A percentile compares a stretch with the other conserved stretches of the same genome.
These are phyloP conservation scores for Chaetops frenatus DNA, from an alignment of 2,113 vertebrate species.

Conservation along the genomic window DNA sequence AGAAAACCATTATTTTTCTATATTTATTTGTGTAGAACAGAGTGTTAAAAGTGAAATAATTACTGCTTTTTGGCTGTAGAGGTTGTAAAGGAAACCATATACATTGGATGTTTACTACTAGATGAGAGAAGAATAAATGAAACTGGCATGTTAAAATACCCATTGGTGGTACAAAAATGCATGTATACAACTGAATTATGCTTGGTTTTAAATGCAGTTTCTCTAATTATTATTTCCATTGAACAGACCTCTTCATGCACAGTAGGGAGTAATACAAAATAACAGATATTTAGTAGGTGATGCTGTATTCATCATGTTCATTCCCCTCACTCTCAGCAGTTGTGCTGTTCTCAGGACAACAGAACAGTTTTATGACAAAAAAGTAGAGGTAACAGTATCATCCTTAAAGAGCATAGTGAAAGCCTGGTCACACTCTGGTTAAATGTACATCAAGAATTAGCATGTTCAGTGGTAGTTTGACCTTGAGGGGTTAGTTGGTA, in stretches of 20 bases:
- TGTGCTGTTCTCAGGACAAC: neutral
- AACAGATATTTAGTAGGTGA: neutral
- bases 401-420: neutral
- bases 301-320: neutral
- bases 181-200: neutral
- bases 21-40: neutral
- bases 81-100: neutral
- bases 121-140: neutral
- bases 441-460: neutral
- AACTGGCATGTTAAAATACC: neutral
- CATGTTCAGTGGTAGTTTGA: neutral
- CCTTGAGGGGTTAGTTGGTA: neutral
- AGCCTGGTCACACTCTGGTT: neutral
- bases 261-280: neutral
- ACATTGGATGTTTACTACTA: neutral
- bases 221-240: neutral
- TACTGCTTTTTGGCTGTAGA: neutral
- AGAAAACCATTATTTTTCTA: accelerated
- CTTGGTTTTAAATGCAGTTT: neutral
- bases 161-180: neutral
- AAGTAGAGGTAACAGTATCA: neutral
- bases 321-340: neutral
- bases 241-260: neutral
- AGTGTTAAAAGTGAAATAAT: neutral
- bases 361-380: neutral